These are phyloP conservation scores for Intellagama lesueurii DNA, from an alignment of 2,797 vertebrate species.

Conservation along the genomic window DNA sequence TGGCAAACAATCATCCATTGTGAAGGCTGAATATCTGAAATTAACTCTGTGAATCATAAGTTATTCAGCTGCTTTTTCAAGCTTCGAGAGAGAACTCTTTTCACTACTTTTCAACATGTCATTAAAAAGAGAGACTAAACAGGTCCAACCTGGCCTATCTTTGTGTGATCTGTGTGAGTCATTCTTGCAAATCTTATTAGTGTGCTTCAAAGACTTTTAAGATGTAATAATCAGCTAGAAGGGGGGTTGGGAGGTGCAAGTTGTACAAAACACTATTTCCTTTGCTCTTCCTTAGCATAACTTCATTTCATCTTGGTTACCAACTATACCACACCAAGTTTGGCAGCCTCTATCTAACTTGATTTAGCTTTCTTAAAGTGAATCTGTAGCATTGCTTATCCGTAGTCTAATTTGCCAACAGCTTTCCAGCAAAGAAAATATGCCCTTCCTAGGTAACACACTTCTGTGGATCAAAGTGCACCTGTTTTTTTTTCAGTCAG, in stretches of 20 bases:
- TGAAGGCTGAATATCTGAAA: slow-evolving; percentile 2
- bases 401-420: not conserved
- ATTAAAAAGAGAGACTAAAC: not conserved
- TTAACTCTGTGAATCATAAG: slow-evolving; percentile 6
- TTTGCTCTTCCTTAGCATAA: slow-evolving; percentile 7
- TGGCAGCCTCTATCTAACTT: not conserved
- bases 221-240: slow-evolving; percentile 33
- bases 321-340: slow-evolving; percentile 1
- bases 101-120: slow-evolving; percentile 16
- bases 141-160: slow-evolving; percentile 18
- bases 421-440: slow-evolving; percentile 20
- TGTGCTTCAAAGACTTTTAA: slow-evolving; percentile 32
- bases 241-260: not conserved
- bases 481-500: not conserved
- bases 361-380: slow-evolving; percentile 2
- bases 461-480: slow-evolving; percentile 1
- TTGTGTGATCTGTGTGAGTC: slow-evolving; percentile 31
- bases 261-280: not conserved
- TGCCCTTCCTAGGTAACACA: not conserved
- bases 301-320: not conserved
- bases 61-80: slow-evolving; percentile 10
- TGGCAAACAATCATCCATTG: not conserved
- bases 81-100: not conserved
- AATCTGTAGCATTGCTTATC: not conserved
- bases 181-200: slow-evolving; percentile 30